A percentile compares a stretch with the other conserved stretches of the same genome.
phyloP scores from a whole-genome alignment of 2,888 invertebrate genomes.

The Linnaemya tessellans region DNA sequence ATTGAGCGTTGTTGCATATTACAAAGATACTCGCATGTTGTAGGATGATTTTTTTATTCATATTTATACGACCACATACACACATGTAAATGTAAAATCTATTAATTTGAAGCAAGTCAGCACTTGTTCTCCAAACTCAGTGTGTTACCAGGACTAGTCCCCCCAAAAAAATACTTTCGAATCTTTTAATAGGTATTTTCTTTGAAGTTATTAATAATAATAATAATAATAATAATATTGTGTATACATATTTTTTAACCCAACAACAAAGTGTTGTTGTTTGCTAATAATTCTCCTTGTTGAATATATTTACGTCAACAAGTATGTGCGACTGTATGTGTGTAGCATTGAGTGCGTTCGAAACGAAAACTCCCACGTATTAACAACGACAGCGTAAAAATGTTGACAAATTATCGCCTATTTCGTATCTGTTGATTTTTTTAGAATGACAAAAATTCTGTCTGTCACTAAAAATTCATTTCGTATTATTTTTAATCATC shows the following conservation, averaged over 20 bases:
- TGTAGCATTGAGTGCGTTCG: background rate
- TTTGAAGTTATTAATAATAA: constrained; percentile 33
- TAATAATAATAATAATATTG: no score
- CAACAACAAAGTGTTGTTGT: constrained; percentile 23
- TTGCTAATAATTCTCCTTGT: constrained; percentile 11
- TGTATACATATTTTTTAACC: constrained; percentile 25
- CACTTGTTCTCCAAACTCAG: background rate
- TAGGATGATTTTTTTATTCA: no score
- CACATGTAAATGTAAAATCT: background rate
- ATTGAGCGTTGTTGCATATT: background rate
- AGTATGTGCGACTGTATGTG: background rate
- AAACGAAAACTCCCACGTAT: constrained; percentile 35
- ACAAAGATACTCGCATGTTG: background rate
- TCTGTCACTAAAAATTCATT: constrained; percentile 44
- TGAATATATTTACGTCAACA: constrained; percentile 7
- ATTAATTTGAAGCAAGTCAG: background rate
- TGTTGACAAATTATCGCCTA: constrained; percentile 68
- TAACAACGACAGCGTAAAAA: constrained; percentile 12
- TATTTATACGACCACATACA: no score
- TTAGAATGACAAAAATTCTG: constrained; percentile 5
- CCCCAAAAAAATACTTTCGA: background rate
- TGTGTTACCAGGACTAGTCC: background rate
- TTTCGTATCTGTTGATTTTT: constrained; percentile 32
- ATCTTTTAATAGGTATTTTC: constrained; percentile 22
- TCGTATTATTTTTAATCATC: constrained; percentile 34